A percentile compares a stretch with the other conserved stretches of the same genome.
These are phyloP conservation scores for Malurus alboscapulatus DNA, from an alignment of 2,113 vertebrate genomes.

Conservation along the genomic window DNA sequence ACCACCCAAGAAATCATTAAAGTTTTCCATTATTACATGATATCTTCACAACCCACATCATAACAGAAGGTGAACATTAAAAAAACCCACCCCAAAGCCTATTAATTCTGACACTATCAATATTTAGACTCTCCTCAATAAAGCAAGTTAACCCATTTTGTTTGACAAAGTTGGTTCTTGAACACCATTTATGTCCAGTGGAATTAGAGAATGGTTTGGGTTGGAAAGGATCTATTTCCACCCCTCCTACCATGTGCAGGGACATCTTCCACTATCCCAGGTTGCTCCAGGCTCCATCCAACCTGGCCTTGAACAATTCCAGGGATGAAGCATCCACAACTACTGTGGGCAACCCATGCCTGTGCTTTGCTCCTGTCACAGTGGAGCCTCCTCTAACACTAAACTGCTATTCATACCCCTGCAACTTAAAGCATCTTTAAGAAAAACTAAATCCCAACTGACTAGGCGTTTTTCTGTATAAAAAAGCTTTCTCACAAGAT, in stretches of 20 bases:
- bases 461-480: background rate
- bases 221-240: background rate
- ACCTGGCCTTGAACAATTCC: background rate
- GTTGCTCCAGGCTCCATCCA: background rate
- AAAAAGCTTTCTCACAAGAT: background rate
- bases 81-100: background rate
- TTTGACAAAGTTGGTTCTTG: background rate
- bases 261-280: background rate
- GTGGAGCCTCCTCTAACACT: fast-evolving
- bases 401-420: background rate
- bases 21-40: background rate
- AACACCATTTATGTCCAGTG: background rate
- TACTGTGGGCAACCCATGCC: background rate
- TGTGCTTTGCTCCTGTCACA: fast-evolving
- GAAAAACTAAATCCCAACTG: background rate
- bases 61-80: too few relatives aligned
- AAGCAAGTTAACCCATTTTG: background rate
- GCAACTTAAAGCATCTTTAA: fast-evolving
- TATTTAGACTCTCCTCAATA: too few relatives aligned
- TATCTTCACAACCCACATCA: fast-evolving
- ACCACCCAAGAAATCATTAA: background rate
- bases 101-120: background rate
- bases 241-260: background rate
- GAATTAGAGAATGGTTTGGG: background rate
- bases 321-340: background rate